phyloP scores from a whole-genome alignment of 2,888 invertebrate species.

The Parasteatoda lunata region DNA sequence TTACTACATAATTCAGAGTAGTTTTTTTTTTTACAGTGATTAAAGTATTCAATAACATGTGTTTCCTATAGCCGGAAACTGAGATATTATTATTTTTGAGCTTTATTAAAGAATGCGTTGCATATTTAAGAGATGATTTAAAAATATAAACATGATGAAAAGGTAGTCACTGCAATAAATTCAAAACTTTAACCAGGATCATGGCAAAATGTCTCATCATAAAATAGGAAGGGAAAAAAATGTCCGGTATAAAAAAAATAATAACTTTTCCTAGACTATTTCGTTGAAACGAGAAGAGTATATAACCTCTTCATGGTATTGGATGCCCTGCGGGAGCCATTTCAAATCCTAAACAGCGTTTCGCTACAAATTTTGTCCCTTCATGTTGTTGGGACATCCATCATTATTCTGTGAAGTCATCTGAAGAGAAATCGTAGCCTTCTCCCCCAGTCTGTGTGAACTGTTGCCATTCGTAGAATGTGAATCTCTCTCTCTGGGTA shows the following conservation, averaged over 20 bases:
- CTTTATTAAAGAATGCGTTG: no score
- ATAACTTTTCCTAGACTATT: no score
- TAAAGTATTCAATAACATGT: no score
- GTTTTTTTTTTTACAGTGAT: no score
- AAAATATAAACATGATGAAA: background rate
- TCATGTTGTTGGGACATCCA: conserved; percentile 36
- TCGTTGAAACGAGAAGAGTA: background rate
- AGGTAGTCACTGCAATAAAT: background rate
- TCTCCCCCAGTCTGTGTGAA: background rate
- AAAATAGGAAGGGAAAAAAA: no score
- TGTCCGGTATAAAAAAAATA: no score
- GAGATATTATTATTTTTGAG: no score
- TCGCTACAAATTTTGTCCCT: conserved; percentile 33
- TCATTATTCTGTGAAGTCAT: conserved; percentile 61
- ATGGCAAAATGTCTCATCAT: no score
- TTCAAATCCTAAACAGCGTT: conserved; percentile 49
- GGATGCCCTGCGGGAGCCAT: conserved; percentile 21
- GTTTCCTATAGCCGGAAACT: no score
- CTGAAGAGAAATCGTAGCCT: conserved; percentile 38
- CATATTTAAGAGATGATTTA: background rate
- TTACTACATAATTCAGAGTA: no score
- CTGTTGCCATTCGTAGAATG: conserved; percentile 53
- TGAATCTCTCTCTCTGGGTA: conserved; percentile 45
- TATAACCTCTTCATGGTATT: conserved; percentile 30
- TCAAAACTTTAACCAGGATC: background rate